phyloP scores from a whole-genome alignment of 2,888 invertebrate genomes.

The Eilema sororculum region DNA sequence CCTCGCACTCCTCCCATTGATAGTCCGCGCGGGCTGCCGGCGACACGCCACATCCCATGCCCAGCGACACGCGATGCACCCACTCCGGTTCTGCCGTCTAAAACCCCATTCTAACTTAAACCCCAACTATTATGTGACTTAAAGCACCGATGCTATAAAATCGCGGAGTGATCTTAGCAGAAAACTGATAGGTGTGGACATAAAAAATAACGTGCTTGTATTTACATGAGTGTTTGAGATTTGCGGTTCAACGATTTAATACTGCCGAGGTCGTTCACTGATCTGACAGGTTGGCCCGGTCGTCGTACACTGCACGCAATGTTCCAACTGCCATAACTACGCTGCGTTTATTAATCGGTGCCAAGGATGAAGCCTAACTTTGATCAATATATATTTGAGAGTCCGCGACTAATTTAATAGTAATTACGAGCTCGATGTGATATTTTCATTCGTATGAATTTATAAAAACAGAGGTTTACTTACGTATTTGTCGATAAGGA shows the following conservation, averaged over 20 bases:
- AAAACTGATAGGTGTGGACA: slow-evolving; percentile 39
- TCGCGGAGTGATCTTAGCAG: slow-evolving; percentile 56
- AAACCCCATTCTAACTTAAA: slow-evolving; percentile 61
- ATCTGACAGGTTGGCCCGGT: slow-evolving; percentile 77
- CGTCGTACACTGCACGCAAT: slow-evolving; percentile 59
- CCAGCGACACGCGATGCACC: slow-evolving; percentile 69
- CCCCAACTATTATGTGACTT: slow-evolving; percentile 71
- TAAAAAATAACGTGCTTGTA: slow-evolving; percentile 61
- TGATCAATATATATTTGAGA: slow-evolving; percentile 40
- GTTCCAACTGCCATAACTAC: slow-evolving; percentile 51
- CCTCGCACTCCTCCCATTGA: slow-evolving; percentile 72
- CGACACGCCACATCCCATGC: slow-evolving; percentile 71
- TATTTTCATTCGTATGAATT: slow-evolving; percentile 51
- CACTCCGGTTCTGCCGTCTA: slow-evolving; percentile 59
- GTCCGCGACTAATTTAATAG: slow-evolving; percentile 48
- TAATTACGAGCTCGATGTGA: slow-evolving; percentile 54
- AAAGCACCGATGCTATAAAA: slow-evolving; percentile 48
- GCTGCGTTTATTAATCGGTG: slow-evolving; percentile 61
- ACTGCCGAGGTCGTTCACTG: slow-evolving; percentile 82
- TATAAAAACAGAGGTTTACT: slow-evolving; percentile 63
- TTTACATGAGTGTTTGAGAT: slow-evolving; percentile 65
- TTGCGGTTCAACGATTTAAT: slow-evolving; percentile 63
- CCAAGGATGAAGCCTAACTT: slow-evolving; percentile 66
- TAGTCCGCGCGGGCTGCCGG: slow-evolving; percentile 80
- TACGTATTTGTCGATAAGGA: slow-evolving; percentile 68